These are phyloP conservation scores for Nansenia antarctica DNA, from an alignment of 2,113 vertebrate genomes.

Conservation along the genomic window DNA sequence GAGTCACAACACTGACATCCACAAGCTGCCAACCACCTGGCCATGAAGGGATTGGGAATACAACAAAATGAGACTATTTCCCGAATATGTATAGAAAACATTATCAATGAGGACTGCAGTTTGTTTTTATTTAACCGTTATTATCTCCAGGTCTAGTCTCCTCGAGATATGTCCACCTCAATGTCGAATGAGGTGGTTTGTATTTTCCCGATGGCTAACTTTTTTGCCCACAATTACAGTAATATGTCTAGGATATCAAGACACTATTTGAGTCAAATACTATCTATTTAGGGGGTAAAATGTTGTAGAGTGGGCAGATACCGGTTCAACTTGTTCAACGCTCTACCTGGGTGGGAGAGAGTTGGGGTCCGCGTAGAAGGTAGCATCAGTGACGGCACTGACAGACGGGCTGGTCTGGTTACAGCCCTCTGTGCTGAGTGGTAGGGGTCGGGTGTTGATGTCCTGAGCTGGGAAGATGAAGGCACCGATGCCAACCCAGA, in stretches of 20 bases:
- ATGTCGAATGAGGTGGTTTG: no score
- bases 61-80: no score
- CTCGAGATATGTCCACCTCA: no score
- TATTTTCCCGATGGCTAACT: no score
- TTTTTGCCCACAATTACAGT: background rate
- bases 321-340: background rate
- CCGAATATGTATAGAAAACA: no score
- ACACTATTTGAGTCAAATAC: background rate
- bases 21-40: no score
- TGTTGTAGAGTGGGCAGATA: background rate
- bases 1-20: constrained; percentile 21
- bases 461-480: constrained; percentile 77
- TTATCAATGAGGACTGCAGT: no score
- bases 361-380: background rate
- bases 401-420: constrained; percentile 24
- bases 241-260: background rate
- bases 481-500: constrained; percentile 75
- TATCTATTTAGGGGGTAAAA: background rate
- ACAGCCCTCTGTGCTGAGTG: constrained; percentile 72
- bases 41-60: no score
- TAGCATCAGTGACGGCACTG: constrained; percentile 35
- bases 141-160: no score
- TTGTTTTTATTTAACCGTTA: no score
- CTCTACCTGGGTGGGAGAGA: constrained; percentile 57
- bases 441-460: constrained; percentile 69